Base-by-base conservation (phyloP, 2,888 invertebrate species). In the Eustalomyia histrio region DNA sequence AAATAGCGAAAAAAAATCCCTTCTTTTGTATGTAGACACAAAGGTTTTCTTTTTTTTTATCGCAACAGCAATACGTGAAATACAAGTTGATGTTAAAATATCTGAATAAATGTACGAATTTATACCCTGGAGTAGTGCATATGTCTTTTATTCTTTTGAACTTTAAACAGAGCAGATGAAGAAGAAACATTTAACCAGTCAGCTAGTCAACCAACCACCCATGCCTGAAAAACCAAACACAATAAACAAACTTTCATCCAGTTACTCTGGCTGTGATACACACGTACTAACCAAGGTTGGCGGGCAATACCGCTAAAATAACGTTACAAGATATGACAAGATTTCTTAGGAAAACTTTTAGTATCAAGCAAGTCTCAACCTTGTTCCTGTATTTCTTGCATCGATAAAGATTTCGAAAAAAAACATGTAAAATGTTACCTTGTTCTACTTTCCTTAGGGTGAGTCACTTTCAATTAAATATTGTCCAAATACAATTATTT, bases 61-160 rank as follows among this genome's bases (percentile, higher is more conserved):
- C 35, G 24, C 43, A 0, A 9, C 12, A 63, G 52, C 35, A 55
- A 67, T 21, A 21, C 21, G 21, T 67, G 50, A 60, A 50, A 43
- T 61, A 61, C 47, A 39, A 21, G 21, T 2, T 63, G 18, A 47
- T 64, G 12, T 74, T n/a, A 61, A 73, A 61, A 47, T 72, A 69
- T 68, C 52, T 69, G 35, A 21, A n/a, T 65, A 33, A 39, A 16
- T 60, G n/a, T 65, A 17, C 47, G 55, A 76, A 39, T 63, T 71
- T 71, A 84, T 87, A 86, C 86, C 87, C 87, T 84, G 85, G 85
- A 86, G 88, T 86, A 86, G 84, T 86, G 87, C 88, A 87, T 86
- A 88, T 89, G 89, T 87, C 88, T 82, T 86, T 60, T 71, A 52
- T 58, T 60, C 65, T 73, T 78, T 78, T 78, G 81, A 78, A 81